Percentiles rank a stretch among this genome's conserved stretches.
Evolutionary conservation across 2,888 invertebrate species (phyloP).

Genomic region (Epinotia bilunana): DNA sequence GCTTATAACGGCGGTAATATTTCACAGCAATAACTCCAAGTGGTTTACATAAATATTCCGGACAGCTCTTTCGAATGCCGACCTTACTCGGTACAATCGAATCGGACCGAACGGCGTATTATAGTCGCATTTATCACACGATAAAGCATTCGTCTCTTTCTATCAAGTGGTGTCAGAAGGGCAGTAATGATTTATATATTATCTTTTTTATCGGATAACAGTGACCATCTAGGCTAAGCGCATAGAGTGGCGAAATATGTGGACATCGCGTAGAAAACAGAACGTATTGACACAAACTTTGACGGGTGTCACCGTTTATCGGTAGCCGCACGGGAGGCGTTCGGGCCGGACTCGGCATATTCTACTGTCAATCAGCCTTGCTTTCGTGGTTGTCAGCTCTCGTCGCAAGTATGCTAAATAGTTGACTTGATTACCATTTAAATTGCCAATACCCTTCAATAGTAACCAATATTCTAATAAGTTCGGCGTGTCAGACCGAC

Average conservation of each 20-base stretch:
- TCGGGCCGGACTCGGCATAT: too few relatives aligned
- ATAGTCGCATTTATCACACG: background rate
- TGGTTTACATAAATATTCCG: slow-evolving; percentile 62
- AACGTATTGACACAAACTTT: too few relatives aligned
- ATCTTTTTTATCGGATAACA: background rate
- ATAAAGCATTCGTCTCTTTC: background rate
- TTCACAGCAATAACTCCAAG: slow-evolving; percentile 40
- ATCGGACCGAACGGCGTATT: slow-evolving; percentile 59
- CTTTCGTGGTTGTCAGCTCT: background rate
- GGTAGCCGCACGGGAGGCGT: too few relatives aligned
- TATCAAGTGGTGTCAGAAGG: background rate
- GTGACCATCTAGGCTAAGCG: too few relatives aligned
- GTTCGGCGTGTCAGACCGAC: background rate
- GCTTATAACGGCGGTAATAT: slow-evolving; percentile 32
- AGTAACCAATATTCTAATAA: slow-evolving; percentile 1
- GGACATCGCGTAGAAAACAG: too few relatives aligned
- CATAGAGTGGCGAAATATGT: too few relatives aligned
- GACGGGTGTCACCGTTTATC: too few relatives aligned
- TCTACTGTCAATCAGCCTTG: background rate
- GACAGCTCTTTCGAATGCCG: slow-evolving; percentile 80
- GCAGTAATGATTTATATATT: too few relatives aligned
- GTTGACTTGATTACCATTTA: slow-evolving; percentile 27
- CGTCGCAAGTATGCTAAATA: slow-evolving; percentile 28
- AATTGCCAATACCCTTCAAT: slow-evolving; percentile 22
- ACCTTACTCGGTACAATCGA: slow-evolving; percentile 60